These are phyloP conservation scores for Otus scops DNA, from an alignment of 2,797 vertebrate species.

Conservation along the genomic window DNA sequence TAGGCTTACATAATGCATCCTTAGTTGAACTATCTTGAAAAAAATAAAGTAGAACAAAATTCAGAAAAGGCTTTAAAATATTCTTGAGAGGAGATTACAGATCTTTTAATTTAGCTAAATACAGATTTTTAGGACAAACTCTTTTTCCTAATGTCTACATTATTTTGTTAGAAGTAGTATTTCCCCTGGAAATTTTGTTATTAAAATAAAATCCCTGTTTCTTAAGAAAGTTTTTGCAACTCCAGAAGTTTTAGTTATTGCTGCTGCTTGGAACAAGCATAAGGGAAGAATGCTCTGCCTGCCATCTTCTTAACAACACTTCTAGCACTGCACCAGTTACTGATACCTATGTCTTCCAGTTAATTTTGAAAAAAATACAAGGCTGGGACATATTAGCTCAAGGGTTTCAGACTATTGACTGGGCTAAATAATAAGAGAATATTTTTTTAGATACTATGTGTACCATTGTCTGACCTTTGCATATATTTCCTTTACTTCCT, in stretches of 20 bases:
- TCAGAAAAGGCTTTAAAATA: not conserved
- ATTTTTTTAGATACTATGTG: not conserved
- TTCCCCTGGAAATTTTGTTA: not conserved
- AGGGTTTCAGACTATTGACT: not conserved
- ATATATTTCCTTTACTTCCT: not conserved
- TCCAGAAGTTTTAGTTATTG: not conserved
- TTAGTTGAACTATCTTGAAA: not conserved
- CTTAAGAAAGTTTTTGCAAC: not conserved
- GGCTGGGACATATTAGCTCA: not conserved
- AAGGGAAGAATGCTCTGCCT: not conserved
- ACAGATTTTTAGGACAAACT: not conserved
- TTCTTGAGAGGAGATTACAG: not conserved
- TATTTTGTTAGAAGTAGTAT: not conserved
- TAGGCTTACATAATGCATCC: not conserved
- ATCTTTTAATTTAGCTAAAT: not conserved
- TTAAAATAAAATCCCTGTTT: not conserved
- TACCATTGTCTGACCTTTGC: not conserved
- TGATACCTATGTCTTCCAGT: not conserved
- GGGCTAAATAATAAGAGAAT: not conserved
- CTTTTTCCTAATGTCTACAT: not conserved
- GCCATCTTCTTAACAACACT: not conserved
- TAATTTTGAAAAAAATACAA: not conserved
- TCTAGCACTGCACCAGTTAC: not conserved
- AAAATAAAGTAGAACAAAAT: not conserved
- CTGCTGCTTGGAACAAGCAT: not conserved